These are phyloP conservation scores for Phaethornis superciliosus DNA, from an alignment of 2,113 vertebrate genomes.

Conservation along the genomic window DNA sequence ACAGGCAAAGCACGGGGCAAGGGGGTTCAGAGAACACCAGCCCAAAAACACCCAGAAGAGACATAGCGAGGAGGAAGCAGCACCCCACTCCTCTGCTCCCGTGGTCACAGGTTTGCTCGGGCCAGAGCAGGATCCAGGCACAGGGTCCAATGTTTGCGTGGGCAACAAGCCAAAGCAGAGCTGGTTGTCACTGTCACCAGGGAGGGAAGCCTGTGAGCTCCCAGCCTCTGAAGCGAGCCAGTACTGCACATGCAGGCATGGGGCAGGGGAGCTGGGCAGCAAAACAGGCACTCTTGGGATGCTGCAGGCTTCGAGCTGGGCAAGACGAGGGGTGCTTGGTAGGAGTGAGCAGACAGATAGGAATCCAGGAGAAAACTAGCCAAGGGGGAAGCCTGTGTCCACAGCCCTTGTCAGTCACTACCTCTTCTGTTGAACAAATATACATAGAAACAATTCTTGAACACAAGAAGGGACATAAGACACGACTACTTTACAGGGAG, in stretches of 20 bases:
- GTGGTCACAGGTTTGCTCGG: background rate
- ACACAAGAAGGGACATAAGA: conserved; percentile 66
- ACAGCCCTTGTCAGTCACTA: conserved; percentile 58
- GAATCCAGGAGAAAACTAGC: conserved; percentile 55
- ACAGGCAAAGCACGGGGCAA: conserved; percentile 11
- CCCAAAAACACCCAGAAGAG: background rate
- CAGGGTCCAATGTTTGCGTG: conserved; percentile 37
- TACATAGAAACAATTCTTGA: conserved; percentile 71
- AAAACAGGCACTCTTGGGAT: conserved; percentile 18
- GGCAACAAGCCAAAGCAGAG: conserved; percentile 63
- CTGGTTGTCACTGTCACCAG: background rate
- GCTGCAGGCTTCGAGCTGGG: conserved; percentile 55
- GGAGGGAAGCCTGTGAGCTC: background rate
- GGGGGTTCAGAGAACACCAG: background rate
- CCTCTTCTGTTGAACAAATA: conserved; percentile 69
- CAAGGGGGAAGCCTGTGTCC: conserved; percentile 54
- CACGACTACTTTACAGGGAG: conserved; percentile 68
- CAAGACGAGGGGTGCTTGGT: background rate
- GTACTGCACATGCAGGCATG: conserved; percentile 58
- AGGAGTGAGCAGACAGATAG: background rate
- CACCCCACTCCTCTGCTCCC: background rate
- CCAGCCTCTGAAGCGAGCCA: background rate
- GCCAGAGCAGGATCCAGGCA: conserved; percentile 26
- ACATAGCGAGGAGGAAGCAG: background rate
- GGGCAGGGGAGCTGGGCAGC: conserved; percentile 14